Base-by-base conservation (phyloP, 2,797 vertebrate species). In the Cheirogaleus major region DNA sequence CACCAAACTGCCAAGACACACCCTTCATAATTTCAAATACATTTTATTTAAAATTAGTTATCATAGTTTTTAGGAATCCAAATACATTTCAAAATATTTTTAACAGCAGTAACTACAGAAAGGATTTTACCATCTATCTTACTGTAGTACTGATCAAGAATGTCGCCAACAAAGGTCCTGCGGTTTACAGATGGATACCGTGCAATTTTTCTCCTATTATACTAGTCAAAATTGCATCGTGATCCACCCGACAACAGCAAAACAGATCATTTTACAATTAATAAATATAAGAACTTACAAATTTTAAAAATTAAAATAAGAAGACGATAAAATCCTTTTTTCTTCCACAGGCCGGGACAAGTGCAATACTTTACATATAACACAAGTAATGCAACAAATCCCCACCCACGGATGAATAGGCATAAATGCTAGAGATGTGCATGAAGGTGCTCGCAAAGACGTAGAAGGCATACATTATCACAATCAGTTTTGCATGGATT, bases 401-500 rank as follows among this genome's bases (percentile, higher is more conserved):
- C 99, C 99, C 98, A 98, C 99, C 99, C 98, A 97, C 45, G 98
- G 99, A 99, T 98, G 98, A 99, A 98, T 94, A 98, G 98, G 98
- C 48, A 48, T 2, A 23, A 65, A 32, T 9, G 43, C 90, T 55
- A 89, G 63, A 73, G 81, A 76, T 11, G 18, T 15, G 0, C 1
- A 0, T 17, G 57, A 30, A 75, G 92, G 35, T 6, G 55, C 80
- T 69, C 81, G 55, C 57, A 75, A 76, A 55, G 67, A 25, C 2
- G 70, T 3, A 76, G 97, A 93, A 45, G 85, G 65, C 73, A 84
- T 96, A 97, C 94, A 96, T 98, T 57, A 97, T 97, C 98, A 99
- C 99, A 98, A 98, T 99, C 99, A 99, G 99, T 99, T 99, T 99
- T 99, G 99, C 99, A 99, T 99, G 99, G 99, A 99, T 99, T 99